These are phyloP conservation scores for Mayetiola destructor DNA, from an alignment of 2,888 invertebrate genomes.

Conservation along the genomic window DNA sequence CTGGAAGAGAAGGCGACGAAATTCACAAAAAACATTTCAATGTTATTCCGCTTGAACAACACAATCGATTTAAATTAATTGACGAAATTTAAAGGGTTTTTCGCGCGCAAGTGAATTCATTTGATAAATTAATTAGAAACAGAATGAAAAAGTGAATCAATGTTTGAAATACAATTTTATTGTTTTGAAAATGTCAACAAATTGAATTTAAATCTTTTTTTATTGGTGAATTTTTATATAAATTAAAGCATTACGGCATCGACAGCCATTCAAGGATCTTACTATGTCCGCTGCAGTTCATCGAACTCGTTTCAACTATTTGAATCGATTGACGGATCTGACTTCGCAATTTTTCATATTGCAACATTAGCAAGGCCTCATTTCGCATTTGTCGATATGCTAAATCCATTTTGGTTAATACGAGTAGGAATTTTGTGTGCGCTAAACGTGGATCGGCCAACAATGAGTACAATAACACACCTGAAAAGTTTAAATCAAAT, in stretches of 20 bases:
- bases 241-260: conserved; percentile 19
- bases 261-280: conserved; percentile 48
- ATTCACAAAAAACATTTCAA: conserved; percentile 78
- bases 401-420: conserved; percentile 70
- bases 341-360: conserved; percentile 51
- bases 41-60: conserved; percentile 63
- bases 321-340: conserved; percentile 53
- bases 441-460: conserved; percentile 56
- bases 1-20: conserved; percentile 44
- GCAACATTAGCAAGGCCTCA: conserved; percentile 69
- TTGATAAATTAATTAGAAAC: background rate
- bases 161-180: background rate
- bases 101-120: background rate
- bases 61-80: conserved; percentile 61
- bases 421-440: conserved; percentile 52
- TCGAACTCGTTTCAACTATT: conserved; percentile 60
- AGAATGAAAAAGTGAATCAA: background rate
- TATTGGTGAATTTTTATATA: conserved; percentile 19
- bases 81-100: conserved; percentile 45
- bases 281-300: conserved; percentile 54
- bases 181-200: too few species aligned
- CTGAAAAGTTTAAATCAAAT: conserved; percentile 46
- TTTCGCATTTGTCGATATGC: conserved; percentile 78
- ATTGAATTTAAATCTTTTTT: background rate
- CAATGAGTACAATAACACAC: conserved; percentile 62